Evolutionary conservation across 2,888 invertebrate genomes (phyloP), one percentile per base, ranked within the genome.

Genomic region (Nomada ruficornis): DNA sequence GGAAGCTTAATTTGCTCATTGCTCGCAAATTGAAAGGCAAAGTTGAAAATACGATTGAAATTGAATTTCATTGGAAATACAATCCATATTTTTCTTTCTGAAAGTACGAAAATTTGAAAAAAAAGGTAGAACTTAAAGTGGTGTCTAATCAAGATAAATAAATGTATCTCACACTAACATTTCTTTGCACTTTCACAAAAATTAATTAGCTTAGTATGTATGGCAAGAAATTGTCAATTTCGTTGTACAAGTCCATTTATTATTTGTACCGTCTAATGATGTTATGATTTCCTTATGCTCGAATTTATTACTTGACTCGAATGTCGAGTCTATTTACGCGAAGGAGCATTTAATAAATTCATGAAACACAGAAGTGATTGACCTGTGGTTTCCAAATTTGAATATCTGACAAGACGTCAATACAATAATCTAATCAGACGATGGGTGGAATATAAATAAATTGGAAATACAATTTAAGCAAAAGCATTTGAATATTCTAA

Each of bases 1-100:
- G 80, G 83, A 78, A 89, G 88, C 91, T 88, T 85, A 90, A 89
- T 91, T 91, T 90, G 82, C 88, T 84, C 86, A 84, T 89, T 88
- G 84, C 85, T 87, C 82, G 83, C 83, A 86, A 90, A 7, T 36
- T 36, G 29, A 29, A 29, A 29, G 29, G 29, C 29, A 29, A 29
- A 7, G 29, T 29, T 29, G 7, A 7, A 7, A 29, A 29, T 29
- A 29, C 29, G 29, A 29, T 29, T 29, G 29, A 29, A 29, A 29
- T 29, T 4, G 29, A 29, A 29, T 29, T 29, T 29, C 29, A 29
- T 29, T 29, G 29, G 29, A 29, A 29, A 29, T 29, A 29, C 29
- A 29, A 29, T 29, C 7, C 29, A 29, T 29, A 29, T 29, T 29
- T 29, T 5, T 29, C 29, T 29, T 29, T 7, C 29, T 29, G 29